phyloP scores from a whole-genome alignment of 2,888 invertebrate genomes.

The Catonia carolina region DNA sequence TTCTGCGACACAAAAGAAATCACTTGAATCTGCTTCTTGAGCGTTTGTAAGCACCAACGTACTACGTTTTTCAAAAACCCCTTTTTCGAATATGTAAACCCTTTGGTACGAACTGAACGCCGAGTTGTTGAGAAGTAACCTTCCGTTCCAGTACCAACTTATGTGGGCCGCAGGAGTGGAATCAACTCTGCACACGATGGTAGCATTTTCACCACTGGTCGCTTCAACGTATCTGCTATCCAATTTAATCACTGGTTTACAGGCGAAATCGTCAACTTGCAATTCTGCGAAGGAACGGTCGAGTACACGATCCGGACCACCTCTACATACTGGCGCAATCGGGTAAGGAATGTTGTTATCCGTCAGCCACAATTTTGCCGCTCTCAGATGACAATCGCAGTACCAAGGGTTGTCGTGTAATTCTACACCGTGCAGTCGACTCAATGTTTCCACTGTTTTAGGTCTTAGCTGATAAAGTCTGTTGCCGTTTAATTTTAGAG shows the following conservation, averaged over 20 bases:
- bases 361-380: conserved; percentile 70
- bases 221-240: conserved; percentile 71
- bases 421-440: conserved; percentile 71
- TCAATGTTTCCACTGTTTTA: conserved; percentile 62
- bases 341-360: conserved; percentile 71
- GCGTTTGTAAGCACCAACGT: conserved; percentile 71
- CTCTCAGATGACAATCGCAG: conserved; percentile 76
- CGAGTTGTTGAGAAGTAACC: conserved; percentile 67
- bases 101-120: conserved; percentile 71
- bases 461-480: conserved; percentile 69
- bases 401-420: conserved; percentile 83
- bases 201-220: conserved; percentile 75
- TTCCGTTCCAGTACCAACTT: conserved; percentile 83
- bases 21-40: conserved; percentile 73
- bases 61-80: conserved; percentile 68
- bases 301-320: conserved; percentile 59
- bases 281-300: conserved; percentile 62
- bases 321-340: conserved; percentile 70
- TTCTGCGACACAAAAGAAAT: conserved; percentile 84
- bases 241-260: conserved; percentile 68
- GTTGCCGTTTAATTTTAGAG: conserved; percentile 75
- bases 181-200: conserved; percentile 72
- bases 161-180: conserved; percentile 74
- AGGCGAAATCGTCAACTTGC: conserved; percentile 66
- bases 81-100: conserved; percentile 68